Conservation (phyloP, 1,140 invertebrate genomes). For the Hesperophylax magnus region DNA sequence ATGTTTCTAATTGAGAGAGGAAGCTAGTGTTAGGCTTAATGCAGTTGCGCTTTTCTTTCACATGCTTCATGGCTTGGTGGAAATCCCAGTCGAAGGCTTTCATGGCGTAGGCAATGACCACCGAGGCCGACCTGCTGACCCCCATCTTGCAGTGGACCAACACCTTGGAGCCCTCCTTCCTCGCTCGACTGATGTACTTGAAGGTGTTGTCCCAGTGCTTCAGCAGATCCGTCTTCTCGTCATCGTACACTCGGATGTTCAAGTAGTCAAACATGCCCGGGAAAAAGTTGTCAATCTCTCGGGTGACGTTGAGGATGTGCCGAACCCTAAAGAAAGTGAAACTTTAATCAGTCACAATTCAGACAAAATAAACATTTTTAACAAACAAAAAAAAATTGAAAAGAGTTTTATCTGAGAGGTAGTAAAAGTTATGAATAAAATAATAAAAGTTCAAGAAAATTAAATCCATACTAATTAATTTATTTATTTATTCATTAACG, state of each 20-base stretch:
- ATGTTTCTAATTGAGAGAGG: constrained; percentile 93
- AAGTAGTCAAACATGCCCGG: constrained; percentile 96
- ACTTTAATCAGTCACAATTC: too few relatives aligned
- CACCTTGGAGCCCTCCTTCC: constrained; percentile 90
- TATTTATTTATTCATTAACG: too few relatives aligned
- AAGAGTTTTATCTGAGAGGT: too few relatives aligned
- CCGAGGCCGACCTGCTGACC: constrained; percentile 96
- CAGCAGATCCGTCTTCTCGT: constrained; percentile 95
- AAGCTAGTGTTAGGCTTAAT: constrained; percentile 98
- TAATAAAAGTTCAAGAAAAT: too few relatives aligned
- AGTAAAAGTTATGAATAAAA: too few relatives aligned
- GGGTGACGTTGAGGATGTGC: constrained; percentile 97
- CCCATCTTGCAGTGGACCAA: constrained; percentile 99
- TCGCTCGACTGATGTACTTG: constrained; percentile 95
- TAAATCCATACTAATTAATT: too few relatives aligned
- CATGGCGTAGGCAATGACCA: constrained; percentile 98
- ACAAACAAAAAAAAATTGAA: too few relatives aligned
- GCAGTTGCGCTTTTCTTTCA: constrained; percentile 91
- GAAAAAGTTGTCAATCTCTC: constrained; percentile 99
- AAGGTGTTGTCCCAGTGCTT: constrained; percentile 98
- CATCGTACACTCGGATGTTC: constrained; percentile 97
- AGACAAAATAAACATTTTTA: too few relatives aligned
- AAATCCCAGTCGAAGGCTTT: constrained; percentile 97
- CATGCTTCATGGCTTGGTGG: constrained; percentile 89
- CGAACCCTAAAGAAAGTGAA: constrained; percentile 81